A percentile compares a stretch with the other conserved stretches of the same genome.
These are phyloP conservation scores for Syngnathoides biaculeatus DNA, from an alignment of 2,113 vertebrate genomes.

Conservation along the genomic window DNA sequence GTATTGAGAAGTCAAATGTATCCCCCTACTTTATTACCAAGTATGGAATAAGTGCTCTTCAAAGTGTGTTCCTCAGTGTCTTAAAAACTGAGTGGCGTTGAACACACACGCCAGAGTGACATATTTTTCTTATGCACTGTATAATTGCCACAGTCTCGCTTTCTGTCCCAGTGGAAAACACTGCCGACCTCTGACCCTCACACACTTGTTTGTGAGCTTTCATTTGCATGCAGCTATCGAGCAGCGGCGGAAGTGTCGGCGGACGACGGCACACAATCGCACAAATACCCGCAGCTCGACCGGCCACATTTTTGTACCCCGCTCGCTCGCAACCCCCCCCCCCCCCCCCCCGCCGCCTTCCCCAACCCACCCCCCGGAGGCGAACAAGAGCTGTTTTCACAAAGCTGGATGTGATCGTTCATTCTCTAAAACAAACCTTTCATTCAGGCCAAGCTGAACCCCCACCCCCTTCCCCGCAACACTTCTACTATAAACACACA, in stretches of 20 bases:
- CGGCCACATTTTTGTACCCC: slow-evolving; percentile 47
- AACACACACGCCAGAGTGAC: not conserved
- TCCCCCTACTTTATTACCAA: not conserved
- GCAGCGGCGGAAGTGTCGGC: slow-evolving; percentile 64
- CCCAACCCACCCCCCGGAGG: slow-evolving; percentile 32
- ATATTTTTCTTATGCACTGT: slow-evolving; percentile 16
- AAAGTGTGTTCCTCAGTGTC: not conserved
- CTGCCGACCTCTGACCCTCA: slow-evolving; percentile 55
- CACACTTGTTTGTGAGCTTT: slow-evolving; percentile 69
- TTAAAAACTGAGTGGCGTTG: not conserved
- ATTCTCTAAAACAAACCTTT: slow-evolving; percentile 68
- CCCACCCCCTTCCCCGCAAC: slow-evolving; percentile 20
- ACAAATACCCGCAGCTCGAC: slow-evolving; percentile 10
- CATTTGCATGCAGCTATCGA: slow-evolving; percentile 68
- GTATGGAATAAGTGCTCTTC: not conserved
- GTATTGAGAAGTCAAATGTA: not conserved
- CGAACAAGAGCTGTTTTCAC: slow-evolving; percentile 73
- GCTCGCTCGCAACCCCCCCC: not conserved
- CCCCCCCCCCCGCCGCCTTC: slow-evolving; percentile 40
- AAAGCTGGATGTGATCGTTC: slow-evolving; percentile 60
- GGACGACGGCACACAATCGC: slow-evolving; percentile 16
- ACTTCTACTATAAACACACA: slow-evolving; percentile 55
- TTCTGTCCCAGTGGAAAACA: slow-evolving; percentile 48
- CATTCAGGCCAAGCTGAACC: slow-evolving; percentile 53
- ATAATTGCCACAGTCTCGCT: slow-evolving; percentile 28